Percentiles rank a stretch among this genome's conserved stretches.
These are phyloP conservation scores for Hippasteria phrygiana DNA, from an alignment of 53 echinoderm and acorn worm species.

Conservation along the genomic window DNA sequence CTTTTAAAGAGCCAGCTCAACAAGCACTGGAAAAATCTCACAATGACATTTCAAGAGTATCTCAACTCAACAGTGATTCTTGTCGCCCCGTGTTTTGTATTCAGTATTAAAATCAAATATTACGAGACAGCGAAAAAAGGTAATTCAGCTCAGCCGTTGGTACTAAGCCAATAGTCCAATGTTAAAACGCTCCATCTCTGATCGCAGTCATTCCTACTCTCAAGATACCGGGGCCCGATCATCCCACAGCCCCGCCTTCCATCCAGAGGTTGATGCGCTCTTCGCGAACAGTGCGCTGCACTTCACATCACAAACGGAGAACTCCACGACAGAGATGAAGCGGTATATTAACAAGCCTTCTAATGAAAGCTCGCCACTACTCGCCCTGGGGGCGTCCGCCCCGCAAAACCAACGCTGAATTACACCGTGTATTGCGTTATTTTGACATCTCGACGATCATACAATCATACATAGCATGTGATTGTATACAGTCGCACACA, in stretches of 20 bases:
- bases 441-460: conserved; percentile 3
- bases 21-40: too few species aligned
- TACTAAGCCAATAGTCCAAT: too few species aligned
- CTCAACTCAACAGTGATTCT: too few species aligned
- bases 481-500: conserved; percentile 44
- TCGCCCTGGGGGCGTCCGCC: not conserved
- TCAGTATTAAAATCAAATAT: too few species aligned
- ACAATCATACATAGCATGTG: conserved; percentile 1
- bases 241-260: not conserved
- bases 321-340: conserved; percentile 2
- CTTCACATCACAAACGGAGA: not conserved
- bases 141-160: too few species aligned
- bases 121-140: too few species aligned
- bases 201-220: not conserved
- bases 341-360: conserved; percentile 22
- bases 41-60: too few species aligned
- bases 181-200: too few species aligned
- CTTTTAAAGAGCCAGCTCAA: too few species aligned
- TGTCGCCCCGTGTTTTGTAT: too few species aligned
- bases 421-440: conserved; percentile 22
- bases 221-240: not conserved
- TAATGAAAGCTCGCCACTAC: not conserved
- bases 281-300: not conserved
- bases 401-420: conserved; percentile 5
- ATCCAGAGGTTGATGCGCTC: conserved; percentile 6